Evolutionary conservation across 1,140 invertebrate species (phyloP).

Genomic region (Campoletis sonorensis): DNA sequence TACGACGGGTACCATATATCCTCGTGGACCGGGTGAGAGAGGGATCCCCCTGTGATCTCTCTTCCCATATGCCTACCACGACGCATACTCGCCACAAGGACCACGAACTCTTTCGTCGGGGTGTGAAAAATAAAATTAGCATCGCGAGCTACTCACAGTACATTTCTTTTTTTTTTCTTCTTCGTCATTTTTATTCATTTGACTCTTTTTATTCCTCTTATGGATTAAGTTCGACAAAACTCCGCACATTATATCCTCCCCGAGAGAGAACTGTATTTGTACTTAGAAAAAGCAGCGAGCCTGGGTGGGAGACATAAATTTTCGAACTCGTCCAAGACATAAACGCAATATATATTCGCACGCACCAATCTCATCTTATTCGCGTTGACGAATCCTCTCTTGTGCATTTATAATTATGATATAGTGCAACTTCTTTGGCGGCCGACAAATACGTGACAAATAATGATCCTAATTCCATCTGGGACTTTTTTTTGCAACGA

Average conservation of each 20-base stretch:
- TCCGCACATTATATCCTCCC: not conserved
- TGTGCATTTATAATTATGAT: too few relatives aligned
- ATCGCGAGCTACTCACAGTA: constrained; percentile 48
- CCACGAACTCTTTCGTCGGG: constrained; percentile 34
- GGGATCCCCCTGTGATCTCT: constrained; percentile 11
- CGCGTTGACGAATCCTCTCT: not conserved
- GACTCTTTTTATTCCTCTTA: too few relatives aligned
- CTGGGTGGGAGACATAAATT: not conserved
- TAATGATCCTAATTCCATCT: too few relatives aligned
- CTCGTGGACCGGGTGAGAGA: constrained; percentile 32
- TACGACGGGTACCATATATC: constrained; percentile 69
- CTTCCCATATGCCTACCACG: not conserved
- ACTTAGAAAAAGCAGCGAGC: not conserved
- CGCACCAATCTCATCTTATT: not conserved
- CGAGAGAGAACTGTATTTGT: not conserved
- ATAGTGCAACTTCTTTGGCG: too few relatives aligned
- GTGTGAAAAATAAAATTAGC: constrained; percentile 73
- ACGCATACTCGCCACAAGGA: too few relatives aligned
- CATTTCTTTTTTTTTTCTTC: not conserved
- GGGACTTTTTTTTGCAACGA: too few relatives aligned
- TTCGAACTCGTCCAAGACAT: not conserved
- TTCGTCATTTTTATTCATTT: too few relatives aligned
- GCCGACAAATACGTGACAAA: too few relatives aligned
- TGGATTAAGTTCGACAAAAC: not conserved
- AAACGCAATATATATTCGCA: not conserved